Percentiles rank a stretch among this genome's conserved stretches.
These are phyloP conservation scores for Hesperia comma DNA, from an alignment of 2,888 invertebrate species.

Conservation along the genomic window DNA sequence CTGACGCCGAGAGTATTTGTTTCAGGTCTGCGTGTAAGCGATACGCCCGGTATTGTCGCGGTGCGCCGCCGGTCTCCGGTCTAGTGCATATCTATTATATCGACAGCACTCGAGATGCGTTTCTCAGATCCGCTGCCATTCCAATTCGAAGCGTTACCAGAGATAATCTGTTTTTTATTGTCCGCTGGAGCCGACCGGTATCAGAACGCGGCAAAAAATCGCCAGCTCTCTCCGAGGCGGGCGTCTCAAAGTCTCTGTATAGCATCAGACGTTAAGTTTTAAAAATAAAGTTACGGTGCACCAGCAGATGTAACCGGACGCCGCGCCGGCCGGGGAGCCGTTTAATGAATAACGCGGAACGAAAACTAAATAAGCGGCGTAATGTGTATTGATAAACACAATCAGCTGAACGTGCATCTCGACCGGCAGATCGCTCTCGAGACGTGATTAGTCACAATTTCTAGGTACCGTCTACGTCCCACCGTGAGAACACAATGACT, in stretches of 20 bases:
- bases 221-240: constrained; percentile 51
- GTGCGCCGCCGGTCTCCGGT: constrained; percentile 70
- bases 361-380: constrained; percentile 21
- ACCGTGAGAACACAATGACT: constrained; percentile 64
- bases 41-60: constrained; percentile 75
- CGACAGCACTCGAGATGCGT: constrained; percentile 67
- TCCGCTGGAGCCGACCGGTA: constrained; percentile 44
- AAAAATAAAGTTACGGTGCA: constrained; percentile 32
- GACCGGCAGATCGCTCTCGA: constrained; percentile 43
- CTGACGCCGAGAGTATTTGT: constrained; percentile 73
- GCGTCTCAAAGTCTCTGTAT: constrained; percentile 47
- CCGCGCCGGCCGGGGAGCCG: constrained; percentile 3
- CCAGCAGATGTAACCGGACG: constrained; percentile 18
- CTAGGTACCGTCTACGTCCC: constrained; percentile 57
- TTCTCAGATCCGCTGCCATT: constrained; percentile 68
- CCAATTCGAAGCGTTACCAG: constrained; percentile 71
- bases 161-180: constrained; percentile 72
- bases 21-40: constrained; percentile 75
- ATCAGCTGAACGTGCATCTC: constrained; percentile 41
- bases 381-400: constrained; percentile 38
- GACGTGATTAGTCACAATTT: constrained; percentile 66
- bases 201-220: constrained; percentile 50
- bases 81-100: constrained; percentile 80
- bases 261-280: constrained; percentile 24
- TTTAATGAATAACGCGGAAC: constrained; percentile 28